These are phyloP conservation scores for Leptinotarsa juncta DNA, from an alignment of 2,888 invertebrate genomes.

Conservation along the genomic window DNA sequence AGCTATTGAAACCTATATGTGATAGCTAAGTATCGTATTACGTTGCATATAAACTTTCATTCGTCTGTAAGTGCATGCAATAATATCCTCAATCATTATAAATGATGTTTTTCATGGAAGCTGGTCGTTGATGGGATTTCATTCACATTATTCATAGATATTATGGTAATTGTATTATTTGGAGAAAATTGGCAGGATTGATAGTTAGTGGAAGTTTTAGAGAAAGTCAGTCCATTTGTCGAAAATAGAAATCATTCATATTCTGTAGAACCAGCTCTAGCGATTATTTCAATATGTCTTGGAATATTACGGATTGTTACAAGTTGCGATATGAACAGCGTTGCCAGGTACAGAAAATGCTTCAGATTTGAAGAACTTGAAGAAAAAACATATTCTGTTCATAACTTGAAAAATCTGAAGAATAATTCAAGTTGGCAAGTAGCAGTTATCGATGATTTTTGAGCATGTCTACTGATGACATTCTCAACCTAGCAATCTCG, in stretches of 20 bases:
- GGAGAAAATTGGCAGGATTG: background rate
- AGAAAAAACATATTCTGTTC: too few relatives aligned
- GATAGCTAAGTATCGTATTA: slow-evolving; percentile 1
- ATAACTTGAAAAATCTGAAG: too few relatives aligned
- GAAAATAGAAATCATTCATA: too few relatives aligned
- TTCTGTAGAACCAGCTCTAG: background rate
- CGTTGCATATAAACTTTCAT: background rate
- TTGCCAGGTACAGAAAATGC: too few relatives aligned
- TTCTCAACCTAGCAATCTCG: too few relatives aligned
- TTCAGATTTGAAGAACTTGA: too few relatives aligned
- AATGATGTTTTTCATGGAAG: background rate
- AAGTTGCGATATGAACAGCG: background rate
- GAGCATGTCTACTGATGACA: too few relatives aligned
- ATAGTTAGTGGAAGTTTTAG: too few relatives aligned
- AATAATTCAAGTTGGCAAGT: too few relatives aligned
- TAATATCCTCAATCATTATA: background rate
- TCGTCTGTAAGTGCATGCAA: background rate
- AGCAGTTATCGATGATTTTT: too few relatives aligned
- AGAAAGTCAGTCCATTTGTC: too few relatives aligned
- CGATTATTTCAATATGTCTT: background rate
- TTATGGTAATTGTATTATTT: background rate
- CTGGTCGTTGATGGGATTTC: background rate
- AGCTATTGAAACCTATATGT: slow-evolving; percentile 12
- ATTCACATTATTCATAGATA: background rate
- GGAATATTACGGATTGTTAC: slow-evolving; percentile 5